Evolutionary conservation across 1,140 invertebrate species (phyloP), one percentile per base, ranked within the genome.

Genomic region (Trypoxylus dichotomus): DNA sequence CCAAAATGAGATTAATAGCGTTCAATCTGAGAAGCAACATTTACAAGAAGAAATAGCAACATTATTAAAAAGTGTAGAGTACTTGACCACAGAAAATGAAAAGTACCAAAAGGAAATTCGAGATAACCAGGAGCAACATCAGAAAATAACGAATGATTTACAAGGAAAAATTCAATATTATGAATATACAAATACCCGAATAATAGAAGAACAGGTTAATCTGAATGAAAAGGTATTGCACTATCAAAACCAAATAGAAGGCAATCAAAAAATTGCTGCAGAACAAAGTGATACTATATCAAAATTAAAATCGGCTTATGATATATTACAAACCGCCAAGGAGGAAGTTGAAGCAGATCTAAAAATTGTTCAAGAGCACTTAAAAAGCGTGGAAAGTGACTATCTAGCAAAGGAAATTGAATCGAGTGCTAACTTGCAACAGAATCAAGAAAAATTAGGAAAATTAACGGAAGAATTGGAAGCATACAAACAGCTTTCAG

Each of bases 301-400:
- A 11, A 76, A 78, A 42, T 63, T 76, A 47, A 75, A 76, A 73
- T 78, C 74, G 19, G 74, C 77, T 32, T 60, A 68, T 25, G 77
- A 78, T 71, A 79, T 81, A n/a, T 78, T 81, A 43, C 79, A 81
- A 75, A 78, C 78, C 6, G 80, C 77, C 13, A 78, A 79, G 41
- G 19, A 73, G 1, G 60, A 43, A 47, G 27, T 80, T 21, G 54
- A 79, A 60, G 21, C 19, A 8, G 27, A 76, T 42, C 27, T 63
- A 24, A 29, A 63, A 68, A 75, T 47, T 27, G 1, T 54, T 21
- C 41, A 27, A 24, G 74, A 75, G 47, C 19, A 21, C 6, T 15
- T 37, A 0, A 54, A 47, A 42, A 54, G 25, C n/a, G 3, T 75
- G 15, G 42, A 75, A 54, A n/a, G 41, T 7, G 74, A 75, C 54